These are phyloP conservation scores for Drosophila setosimentum DNA, from an alignment of 2,888 invertebrate species.

Conservation along the genomic window DNA sequence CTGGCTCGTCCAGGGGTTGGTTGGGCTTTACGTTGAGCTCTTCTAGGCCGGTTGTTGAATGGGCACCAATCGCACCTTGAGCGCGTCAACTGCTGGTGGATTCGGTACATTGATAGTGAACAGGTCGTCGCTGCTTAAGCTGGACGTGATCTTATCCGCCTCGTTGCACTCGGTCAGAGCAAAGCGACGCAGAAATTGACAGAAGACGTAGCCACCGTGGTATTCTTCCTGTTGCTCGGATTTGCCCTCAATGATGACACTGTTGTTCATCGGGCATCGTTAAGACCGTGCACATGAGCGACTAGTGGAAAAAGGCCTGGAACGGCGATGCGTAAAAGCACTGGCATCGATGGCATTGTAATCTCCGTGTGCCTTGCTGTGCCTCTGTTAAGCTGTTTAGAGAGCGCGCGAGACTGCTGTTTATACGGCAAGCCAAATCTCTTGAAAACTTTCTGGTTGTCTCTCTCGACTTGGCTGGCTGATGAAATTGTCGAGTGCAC, in stretches of 20 bases:
- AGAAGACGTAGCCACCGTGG: slow-evolving; percentile 90
- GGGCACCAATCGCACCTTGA: slow-evolving; percentile 87
- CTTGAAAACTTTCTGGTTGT: slow-evolving; percentile 49
- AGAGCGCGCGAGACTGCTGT: slow-evolving; percentile 33
- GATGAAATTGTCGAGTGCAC: slow-evolving; percentile 53
- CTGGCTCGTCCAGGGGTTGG: slow-evolving; percentile 14
- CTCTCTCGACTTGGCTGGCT: slow-evolving; percentile 53
- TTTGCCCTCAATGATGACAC: slow-evolving; percentile 90
- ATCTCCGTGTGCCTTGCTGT: slow-evolving; percentile 27
- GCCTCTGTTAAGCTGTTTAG: slow-evolving; percentile 37
- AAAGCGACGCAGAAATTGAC: slow-evolving; percentile 91
- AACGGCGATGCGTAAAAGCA: slow-evolving; percentile 69
- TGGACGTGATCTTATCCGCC: slow-evolving; percentile 89
- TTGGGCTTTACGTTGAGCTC: slow-evolving; percentile 38
- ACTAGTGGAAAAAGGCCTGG: slow-evolving; percentile 58
- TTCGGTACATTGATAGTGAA: slow-evolving; percentile 89
- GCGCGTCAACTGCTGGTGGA: slow-evolving; percentile 73
- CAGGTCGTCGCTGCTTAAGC: slow-evolving; percentile 91
- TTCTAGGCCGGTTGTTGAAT: slow-evolving; percentile 87
- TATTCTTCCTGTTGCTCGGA: slow-evolving; percentile 91
- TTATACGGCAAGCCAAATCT: slow-evolving; percentile 43
- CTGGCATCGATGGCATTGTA: slow-evolving; percentile 79
- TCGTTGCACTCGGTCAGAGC: slow-evolving; percentile 91
- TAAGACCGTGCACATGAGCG: slow-evolving; percentile 43
- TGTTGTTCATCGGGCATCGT: slow-evolving; percentile 86